Base-by-base conservation (phyloP, 2,888 invertebrate genomes). In the Coecobrya sp. region DNA sequence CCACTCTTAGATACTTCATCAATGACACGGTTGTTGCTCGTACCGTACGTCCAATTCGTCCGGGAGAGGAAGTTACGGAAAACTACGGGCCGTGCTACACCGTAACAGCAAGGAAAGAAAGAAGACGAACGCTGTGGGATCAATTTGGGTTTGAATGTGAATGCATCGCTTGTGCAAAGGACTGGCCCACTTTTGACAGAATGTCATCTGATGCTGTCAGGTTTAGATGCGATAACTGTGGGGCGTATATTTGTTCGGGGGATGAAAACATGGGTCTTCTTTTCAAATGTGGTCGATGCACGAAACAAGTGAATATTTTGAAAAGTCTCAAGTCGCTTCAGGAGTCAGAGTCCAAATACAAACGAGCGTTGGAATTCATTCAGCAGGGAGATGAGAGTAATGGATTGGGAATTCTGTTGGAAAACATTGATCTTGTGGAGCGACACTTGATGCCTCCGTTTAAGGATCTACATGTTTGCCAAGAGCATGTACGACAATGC, bases 61-160 rank as follows among this genome's bases (percentile, higher is more conserved):
- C 96, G 0, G 97, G 97, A 0, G 97, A 97, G 65, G 95, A 97
- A n/a, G 96, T 98, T 0, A 97, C 97, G 0, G 98, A 98, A 95
- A 98, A 98, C 96, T 98, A 98, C 95, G 98, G 98, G 0, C 98
- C 98, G 0, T 96, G 97, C 95, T 98, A 98, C 95, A 97, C 96
- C 0, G 96, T 97, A 93, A 96, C 96, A 94, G 95, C 95, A 76
- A 95, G 96, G 4, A 95, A 95, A 30, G 97, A 97, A 79, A 96
- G 98, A 3, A 97, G 97, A 95, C 96, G 97, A 76, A 96, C 97
- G 0, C 96, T 98, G 0, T 59, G 92, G 49, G 94, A 93, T 10
- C 91, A 92, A 25, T 94, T 94, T 65, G 93, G 98, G 97, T 98
- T 98, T 95, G 96, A 96, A 84, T 98, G 98, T 95, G 96, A 96